Evolutionary conservation across 2,113 vertebrate genomes (phyloP).

Genomic region (Osmerus eperlanus): DNA sequence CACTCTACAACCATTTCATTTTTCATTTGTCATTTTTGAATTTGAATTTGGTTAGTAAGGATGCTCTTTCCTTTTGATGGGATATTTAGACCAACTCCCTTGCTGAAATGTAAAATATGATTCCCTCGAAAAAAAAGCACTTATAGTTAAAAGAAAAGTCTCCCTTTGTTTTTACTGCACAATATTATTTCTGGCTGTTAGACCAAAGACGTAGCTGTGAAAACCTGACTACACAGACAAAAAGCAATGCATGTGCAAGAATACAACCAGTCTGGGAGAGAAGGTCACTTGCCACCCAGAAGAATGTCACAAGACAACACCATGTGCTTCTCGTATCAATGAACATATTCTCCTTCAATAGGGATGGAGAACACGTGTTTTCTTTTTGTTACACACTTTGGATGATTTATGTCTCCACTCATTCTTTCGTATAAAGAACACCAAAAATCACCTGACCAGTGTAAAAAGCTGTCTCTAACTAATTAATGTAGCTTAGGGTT

Average conservation of each 20-base stretch:
- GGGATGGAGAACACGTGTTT: conserved; percentile 15
- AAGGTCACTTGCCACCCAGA: conserved; percentile 31
- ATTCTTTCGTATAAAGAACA: not conserved
- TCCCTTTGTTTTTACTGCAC: conserved; percentile 28
- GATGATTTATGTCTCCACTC: not conserved
- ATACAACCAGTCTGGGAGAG: conserved; percentile 30
- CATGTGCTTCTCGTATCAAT: conserved; percentile 34
- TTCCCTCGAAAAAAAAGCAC: conserved; percentile 31
- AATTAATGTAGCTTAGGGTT: not conserved
- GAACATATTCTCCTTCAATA: conserved; percentile 32
- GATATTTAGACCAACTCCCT: conserved; percentile 30
- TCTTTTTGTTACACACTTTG: conserved; percentile 23
- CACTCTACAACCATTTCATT: conserved; percentile 20
- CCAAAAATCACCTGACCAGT: not conserved
- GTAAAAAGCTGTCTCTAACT: not conserved
- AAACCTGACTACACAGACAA: conserved; percentile 12
- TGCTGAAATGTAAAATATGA: conserved; percentile 25
- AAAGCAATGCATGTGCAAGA: conserved; percentile 31
- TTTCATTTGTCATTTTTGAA: conserved; percentile 7
- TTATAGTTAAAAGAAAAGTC: conserved; percentile 21
- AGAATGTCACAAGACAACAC: conserved; percentile 16
- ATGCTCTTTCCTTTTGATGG: conserved; percentile 19
- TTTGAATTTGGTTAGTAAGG: conserved; percentile 30
- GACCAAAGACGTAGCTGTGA: not conserved
- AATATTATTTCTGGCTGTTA: conserved; percentile 5